Evolutionary conservation across 2,888 invertebrate genomes (phyloP), one percentile per base, ranked within the genome.

Genomic region (Calameuta filiformis): DNA sequence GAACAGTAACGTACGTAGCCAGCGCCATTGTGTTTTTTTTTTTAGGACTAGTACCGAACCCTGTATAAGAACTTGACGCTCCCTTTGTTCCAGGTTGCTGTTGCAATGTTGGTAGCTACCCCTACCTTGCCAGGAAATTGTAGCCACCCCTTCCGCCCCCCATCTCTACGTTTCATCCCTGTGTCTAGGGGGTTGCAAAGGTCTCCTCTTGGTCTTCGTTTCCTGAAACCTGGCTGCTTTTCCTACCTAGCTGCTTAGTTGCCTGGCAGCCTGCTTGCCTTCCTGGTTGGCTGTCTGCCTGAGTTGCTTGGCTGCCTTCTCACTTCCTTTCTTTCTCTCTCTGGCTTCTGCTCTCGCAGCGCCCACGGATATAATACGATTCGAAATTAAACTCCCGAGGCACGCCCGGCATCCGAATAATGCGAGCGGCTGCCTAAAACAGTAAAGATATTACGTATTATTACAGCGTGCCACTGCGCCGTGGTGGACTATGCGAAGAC

Each of bases 391-490:
- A 89, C 88, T 89, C 87, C 86, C 89, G 82, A 86, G 89, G 89
- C 89, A 89, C 87, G 89, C 88, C 79, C 83, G 89, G 89, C 88
- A 89, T 89, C 86, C 89, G 86, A 88, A 88, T 89, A 89, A 89
- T 87, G 89, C 87, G 86, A 88, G 87, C 85, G 87, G 85, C 87
- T 89, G 89, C 88, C 89, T 89, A 89, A 89, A 89, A 89, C 89
- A 89, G 89, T 89, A 88, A 89, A 89, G 89, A 89, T 89, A 89
- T 89, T 89, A 89, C 89, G 89, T 89, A 89, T 89, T 89, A 89
- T 89, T 89, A 89, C 89, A 87, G 86, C 86, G 86, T 88, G 86
- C 86, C 88, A 85, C 85, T 85, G 85, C 79, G 79, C 79, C 75
- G 68, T 12, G 74, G 74, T 34, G 74, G 74, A 35, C 74, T 35